Evolutionary conservation across 2,113 vertebrate species (phyloP).

Genomic region (Thryonomys swinderianus): DNA sequence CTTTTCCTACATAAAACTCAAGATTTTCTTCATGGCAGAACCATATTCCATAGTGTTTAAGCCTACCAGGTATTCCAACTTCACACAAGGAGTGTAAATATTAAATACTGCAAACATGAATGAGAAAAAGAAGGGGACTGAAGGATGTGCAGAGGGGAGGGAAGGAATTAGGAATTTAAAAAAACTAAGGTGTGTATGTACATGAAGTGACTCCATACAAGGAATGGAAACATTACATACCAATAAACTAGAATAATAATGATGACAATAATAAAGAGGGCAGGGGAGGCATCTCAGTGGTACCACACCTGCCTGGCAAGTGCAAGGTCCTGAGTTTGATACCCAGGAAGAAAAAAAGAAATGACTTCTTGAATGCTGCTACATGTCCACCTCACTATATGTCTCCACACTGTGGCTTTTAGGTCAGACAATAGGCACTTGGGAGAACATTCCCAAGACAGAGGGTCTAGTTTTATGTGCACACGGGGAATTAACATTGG

Average conservation of each 20-base stretch:
- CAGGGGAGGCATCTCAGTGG: too few relatives aligned
- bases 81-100: not conserved
- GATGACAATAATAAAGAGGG: too few relatives aligned
- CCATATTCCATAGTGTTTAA: not conserved
- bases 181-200: not conserved
- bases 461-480: not conserved
- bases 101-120: not conserved
- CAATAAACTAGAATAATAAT: not conserved
- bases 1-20: not conserved
- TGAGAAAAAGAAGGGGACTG: not conserved
- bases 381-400: not conserved
- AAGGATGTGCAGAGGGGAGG: not conserved
- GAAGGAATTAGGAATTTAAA: not conserved
- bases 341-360: not conserved
- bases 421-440: not conserved
- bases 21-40: not conserved
- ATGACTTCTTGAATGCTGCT: not conserved
- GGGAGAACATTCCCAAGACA: not conserved
- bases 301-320: too few relatives aligned
- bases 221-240: not conserved
- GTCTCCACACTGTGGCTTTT: not conserved
- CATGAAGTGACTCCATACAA: not conserved
- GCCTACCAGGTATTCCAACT: not conserved
- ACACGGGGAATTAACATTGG: not conserved
- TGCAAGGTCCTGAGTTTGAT: too few relatives aligned